Base-by-base conservation (phyloP, 2,113 vertebrate genomes). In the Orientallactaga bullata region DNA sequence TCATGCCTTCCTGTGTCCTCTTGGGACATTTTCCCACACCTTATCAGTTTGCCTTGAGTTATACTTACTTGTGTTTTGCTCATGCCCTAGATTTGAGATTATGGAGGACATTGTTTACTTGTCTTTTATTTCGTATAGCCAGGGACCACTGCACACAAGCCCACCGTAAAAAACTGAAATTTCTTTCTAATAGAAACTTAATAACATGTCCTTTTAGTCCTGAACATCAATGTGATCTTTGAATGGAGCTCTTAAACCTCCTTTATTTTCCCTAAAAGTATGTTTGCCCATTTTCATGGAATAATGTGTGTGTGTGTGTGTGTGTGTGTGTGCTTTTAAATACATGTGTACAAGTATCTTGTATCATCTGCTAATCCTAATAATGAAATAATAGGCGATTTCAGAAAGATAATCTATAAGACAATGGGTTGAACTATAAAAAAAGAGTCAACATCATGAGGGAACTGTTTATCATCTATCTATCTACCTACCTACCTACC, bases 91-190 rank as follows among this genome's bases (percentile, higher is more conserved):
- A 74, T 79, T 83, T 88, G 60, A 69, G 60, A 16, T 65, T 74
- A 1, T 37, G n/a, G n/a, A 42, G 37, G 82, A 17, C 30, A 55
- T 61, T 76, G 71, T 78, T 89, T 63, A 65, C 47, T 55, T 47
- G 60, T 58, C 4, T 88, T 93, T 86, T 81, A 60, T 87, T 87
- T 92, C 51, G 77, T 93, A 20, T 23, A 93, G 37, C 61, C 65
- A 95, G 58, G 69, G 55, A 78, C 23, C 89, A 81, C 32, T 85
- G 72, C 82, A 72, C 24, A 58, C 58, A 94, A 61, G 39, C 71
- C 66, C 37, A 84, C 79, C 20, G n/a, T 39, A 15, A 85, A 74
- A 66, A 7, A 71, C 32, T 32, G 74, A 90, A 89, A 91, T 88
- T 76, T 26, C 12, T 58, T 88, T 95, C 84, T 42, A 86, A 93